Base-by-base conservation (phyloP, 2,797 vertebrate genomes). In the Sebastes nivosus region DNA sequence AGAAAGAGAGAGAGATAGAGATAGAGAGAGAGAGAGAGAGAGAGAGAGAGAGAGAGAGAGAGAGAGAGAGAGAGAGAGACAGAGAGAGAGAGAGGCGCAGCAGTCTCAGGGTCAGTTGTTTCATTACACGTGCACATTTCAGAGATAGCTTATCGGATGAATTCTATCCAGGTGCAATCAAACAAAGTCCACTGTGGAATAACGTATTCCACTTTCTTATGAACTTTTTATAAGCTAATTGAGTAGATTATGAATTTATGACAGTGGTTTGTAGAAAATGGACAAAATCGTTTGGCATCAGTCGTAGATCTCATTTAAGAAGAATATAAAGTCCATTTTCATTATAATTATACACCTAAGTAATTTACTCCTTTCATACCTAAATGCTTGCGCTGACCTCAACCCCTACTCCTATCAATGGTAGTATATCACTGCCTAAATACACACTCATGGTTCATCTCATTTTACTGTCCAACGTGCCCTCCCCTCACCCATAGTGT, bases 1-100 rank as follows among this genome's bases (percentile, higher is more conserved):
- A 72, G 11, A 34, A 27, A 83, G 16, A 72, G 18, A 71, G 42
- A 77, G 50, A 82, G 14, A 70, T 36, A 77, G 50, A 82, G 14
- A 70, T 4, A 50, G 18, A 46, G 6, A 52, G 6, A 59, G 34
- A 77, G 50, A 82, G 14, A 70, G 4, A 50, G 18, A 46, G 6
- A 52, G 6, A 59, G 34, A n/a, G n/a, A n/a, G n/a, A 72, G 11
- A 34, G 24, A 83, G 16, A 72, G 18, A 71, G 42, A 77, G 50
- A 82, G 14, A 70, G n/a, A 72, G 11, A 34, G 24, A 83, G 16
- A 72, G 18, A 71, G 42, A 77, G 50, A 82, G 14, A 70, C 36
- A 77, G 50, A 82, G 14, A 70, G 4, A 50, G 18, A 46, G 6
- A 52, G 6, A 59, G 34, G 12, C 3, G 10, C 20, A 67, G 22